Evolutionary conservation across 2,888 invertebrate species (phyloP), one percentile per base, ranked within the genome.

Genomic region (Labia minor): DNA sequence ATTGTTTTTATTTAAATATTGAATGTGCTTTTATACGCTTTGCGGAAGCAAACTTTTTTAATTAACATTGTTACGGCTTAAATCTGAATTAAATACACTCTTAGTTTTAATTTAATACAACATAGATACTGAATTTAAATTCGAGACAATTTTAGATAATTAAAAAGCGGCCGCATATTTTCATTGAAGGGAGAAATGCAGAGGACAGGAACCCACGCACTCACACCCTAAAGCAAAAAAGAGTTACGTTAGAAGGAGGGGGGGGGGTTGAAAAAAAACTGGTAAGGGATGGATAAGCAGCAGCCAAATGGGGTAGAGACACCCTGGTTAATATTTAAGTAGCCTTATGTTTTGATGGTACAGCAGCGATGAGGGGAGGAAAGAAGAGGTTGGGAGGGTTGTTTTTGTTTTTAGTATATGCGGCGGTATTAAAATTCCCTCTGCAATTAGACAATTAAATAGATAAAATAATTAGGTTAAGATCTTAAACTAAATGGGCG

Each of bases 1-100:
- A 49, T 49, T 49, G 49, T 49, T 49, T 49, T 49, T 49, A 49
- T 49, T 49, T n/a, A 49, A 49, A 49, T 49, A 49, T 49, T 49
- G 49, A 49, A 49, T 49, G 49, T 49, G 49, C 49, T 49, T 49
- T 49, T 49, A 11, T 49, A 49, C 49, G 49, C 49, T 16, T 49
- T 49, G 49, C 49, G 49, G 49, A 49, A 49, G 49, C 49, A 49
- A 49, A 49, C 49, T 49, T 49, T 49, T 49, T 49, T 49, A 49
- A 49, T 49, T 49, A 49, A 49, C 49, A 49, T 49, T 49, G 49
- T 49, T 49, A 49, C 49, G 49, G 49, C 49, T 49, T 49, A 49
- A 49, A 49, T 49, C 49, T 49, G 49, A 49, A 49, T 49, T 49
- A 49, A 49, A 49, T 49, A 49, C 49, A 49, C 49, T 49, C 49